Evolutionary conservation across 2,113 vertebrate genomes (phyloP).

Genomic region (Girardinichthys multiradiatus): DNA sequence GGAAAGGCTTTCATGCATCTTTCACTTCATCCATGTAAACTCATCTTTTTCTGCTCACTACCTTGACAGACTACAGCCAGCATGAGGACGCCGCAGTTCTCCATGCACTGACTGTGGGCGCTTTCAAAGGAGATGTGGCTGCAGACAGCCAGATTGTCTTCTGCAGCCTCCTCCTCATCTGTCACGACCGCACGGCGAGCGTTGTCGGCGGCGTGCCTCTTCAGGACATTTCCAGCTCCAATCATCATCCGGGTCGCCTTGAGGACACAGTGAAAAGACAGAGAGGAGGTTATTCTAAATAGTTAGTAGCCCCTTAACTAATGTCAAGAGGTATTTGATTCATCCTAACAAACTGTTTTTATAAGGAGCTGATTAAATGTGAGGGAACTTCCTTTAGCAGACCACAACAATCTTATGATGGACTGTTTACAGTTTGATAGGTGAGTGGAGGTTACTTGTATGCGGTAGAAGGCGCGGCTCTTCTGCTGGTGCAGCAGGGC

Average conservation of each 20-base stretch:
- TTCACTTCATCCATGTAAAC: too few relatives aligned
- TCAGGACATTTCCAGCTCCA: conserved; percentile 92
- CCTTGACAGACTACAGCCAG: conserved; percentile 85
- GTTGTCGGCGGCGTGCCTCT: conserved; percentile 87
- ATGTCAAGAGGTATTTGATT: too few relatives aligned
- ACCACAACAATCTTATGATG: too few relatives aligned
- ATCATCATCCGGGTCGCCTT: conserved; percentile 95
- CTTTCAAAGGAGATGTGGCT: conserved; percentile 92
- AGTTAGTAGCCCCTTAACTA: too few relatives aligned
- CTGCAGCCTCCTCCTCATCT: conserved; percentile 73
- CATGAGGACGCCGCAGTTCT: conserved; percentile 90
- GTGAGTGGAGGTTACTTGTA: conserved; percentile 59
- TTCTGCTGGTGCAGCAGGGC: conserved; percentile 96
- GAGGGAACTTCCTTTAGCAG: too few relatives aligned
- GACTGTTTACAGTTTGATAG: background rate
- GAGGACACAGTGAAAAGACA: conserved; percentile 31
- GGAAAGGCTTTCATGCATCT: too few relatives aligned
- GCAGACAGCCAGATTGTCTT: conserved; percentile 75
- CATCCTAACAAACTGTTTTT: too few relatives aligned
- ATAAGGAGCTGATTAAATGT: too few relatives aligned
- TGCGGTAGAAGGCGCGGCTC: conserved; percentile 96
- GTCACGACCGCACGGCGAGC: conserved; percentile 70
- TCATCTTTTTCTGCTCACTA: background rate
- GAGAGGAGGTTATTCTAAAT: background rate
- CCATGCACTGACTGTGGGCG: conserved; percentile 91